A percentile compares a stretch with the other conserved stretches of the same genome.
Conservation (phyloP, 2,797 vertebrate species). For the Sparidentex hasta region DNA sequence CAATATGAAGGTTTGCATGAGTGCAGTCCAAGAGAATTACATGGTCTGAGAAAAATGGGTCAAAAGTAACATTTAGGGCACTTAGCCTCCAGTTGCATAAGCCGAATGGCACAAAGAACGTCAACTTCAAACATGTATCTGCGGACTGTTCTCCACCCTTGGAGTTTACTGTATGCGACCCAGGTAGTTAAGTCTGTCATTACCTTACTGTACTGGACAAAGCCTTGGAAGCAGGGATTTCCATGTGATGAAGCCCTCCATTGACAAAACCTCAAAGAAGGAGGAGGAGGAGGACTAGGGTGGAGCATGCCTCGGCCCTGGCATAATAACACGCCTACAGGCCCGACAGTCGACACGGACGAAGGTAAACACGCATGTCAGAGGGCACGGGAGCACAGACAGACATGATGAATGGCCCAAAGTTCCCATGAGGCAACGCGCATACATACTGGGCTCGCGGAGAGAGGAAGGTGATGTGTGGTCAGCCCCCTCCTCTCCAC, state of each 20-base stretch:
- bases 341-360: conserved; percentile 73
- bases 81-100: conserved; percentile 5
- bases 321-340: conserved; percentile 82
- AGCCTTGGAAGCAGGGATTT: conserved; percentile 43
- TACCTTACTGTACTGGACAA: conserved; percentile 38
- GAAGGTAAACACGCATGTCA: conserved; percentile 85
- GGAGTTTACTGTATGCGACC: background rate
- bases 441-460: conserved; percentile 67
- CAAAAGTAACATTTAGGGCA: background rate
- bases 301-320: conserved; percentile 70
- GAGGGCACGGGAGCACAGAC: conserved; percentile 82
- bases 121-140: background rate
- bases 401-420: conserved; percentile 85
- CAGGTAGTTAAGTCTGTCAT: conserved; percentile 35
- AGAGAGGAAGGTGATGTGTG: conserved; percentile 80
- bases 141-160: background rate
- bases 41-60: conserved; percentile 26
- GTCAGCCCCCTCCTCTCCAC: conserved; percentile 74
- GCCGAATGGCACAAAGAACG: background rate
- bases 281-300: conserved; percentile 55
- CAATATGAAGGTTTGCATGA: conserved; percentile 1
- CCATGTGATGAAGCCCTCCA: conserved; percentile 72
- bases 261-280: conserved; percentile 71
- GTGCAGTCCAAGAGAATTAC: conserved; percentile 26
- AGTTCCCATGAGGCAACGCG: conserved; percentile 80